phyloP scores from a whole-genome alignment of 2,797 vertebrate genomes.

The Pagetopsis macropterus region DNA sequence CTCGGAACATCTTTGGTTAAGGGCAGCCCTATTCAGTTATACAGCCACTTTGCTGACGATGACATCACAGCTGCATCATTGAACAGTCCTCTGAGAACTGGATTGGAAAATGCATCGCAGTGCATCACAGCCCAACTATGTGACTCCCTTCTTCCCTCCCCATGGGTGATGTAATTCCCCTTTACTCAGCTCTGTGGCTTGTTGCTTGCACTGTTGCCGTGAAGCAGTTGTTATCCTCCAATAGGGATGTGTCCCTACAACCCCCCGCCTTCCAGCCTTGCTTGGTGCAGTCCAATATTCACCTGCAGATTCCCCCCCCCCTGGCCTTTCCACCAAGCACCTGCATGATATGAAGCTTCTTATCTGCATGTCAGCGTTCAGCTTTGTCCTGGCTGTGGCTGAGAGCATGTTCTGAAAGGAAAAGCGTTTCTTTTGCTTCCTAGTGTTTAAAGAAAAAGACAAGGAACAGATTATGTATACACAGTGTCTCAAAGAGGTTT shows the following conservation, averaged over 20 bases:
- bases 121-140: constrained; percentile 37
- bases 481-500: neutral
- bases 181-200: constrained; percentile 48
- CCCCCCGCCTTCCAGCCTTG: constrained; percentile 1
- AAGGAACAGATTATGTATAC: neutral
- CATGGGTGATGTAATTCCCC: constrained; percentile 17
- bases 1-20: too few relatives aligned
- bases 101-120: constrained; percentile 50
- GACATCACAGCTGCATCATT: constrained; percentile 11
- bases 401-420: constrained; percentile 27
- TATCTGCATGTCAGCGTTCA: constrained; percentile 11
- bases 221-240: constrained; percentile 27
- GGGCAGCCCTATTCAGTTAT: too few relatives aligned
- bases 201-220: constrained; percentile 56
- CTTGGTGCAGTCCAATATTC: constrained; percentile 35
- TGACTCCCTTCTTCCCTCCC: constrained; percentile 27
- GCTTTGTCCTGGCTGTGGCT: constrained; percentile 31
- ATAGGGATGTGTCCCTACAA: neutral
- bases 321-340: constrained; percentile 10
- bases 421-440: too few relatives aligned
- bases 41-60: constrained; percentile 13
- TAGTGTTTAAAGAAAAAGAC: neutral
- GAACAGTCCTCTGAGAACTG: constrained; percentile 46
- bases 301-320: constrained; percentile 11
- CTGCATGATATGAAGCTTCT: constrained; percentile 41